A percentile compares a stretch with the other conserved stretches of the same genome.
These are phyloP conservation scores for Watsonalla binaria DNA, from an alignment of 2,888 invertebrate genomes.

Conservation along the genomic window DNA sequence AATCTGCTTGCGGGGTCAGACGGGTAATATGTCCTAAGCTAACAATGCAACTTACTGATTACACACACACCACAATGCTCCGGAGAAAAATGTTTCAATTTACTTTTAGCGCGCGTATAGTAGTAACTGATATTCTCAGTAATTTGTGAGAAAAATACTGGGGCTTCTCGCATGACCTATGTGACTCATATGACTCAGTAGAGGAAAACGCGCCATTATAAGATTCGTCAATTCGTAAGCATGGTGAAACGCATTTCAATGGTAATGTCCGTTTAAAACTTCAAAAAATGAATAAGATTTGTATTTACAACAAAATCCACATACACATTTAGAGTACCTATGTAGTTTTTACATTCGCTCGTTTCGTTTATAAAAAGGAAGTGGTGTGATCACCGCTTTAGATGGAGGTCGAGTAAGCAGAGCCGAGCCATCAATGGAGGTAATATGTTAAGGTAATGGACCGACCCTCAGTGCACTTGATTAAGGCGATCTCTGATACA, in stretches of 20 bases:
- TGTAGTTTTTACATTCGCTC: too few relatives aligned
- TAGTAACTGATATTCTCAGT: too few relatives aligned
- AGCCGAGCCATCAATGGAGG: conserved; percentile 30
- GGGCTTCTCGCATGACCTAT: too few relatives aligned
- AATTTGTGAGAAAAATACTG: too few relatives aligned
- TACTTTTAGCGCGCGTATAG: not conserved
- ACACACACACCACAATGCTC: not conserved
- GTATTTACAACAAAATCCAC: too few relatives aligned
- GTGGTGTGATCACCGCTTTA: not conserved
- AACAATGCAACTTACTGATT: not conserved
- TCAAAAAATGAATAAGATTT: too few relatives aligned
- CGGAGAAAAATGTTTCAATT: not conserved
- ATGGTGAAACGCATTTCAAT: too few relatives aligned
- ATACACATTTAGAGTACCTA: too few relatives aligned
- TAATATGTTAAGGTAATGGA: conserved; percentile 59
- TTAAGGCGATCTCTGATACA: conserved; percentile 49
- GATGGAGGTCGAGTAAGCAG: conserved; percentile 1
- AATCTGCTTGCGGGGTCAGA: not conserved
- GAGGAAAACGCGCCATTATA: too few relatives aligned
- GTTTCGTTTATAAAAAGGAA: not conserved
- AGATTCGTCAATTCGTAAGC: too few relatives aligned
- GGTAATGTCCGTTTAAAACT: too few relatives aligned
- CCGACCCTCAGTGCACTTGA: conserved; percentile 50
- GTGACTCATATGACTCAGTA: too few relatives aligned
- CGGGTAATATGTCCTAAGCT: not conserved